Evolutionary conservation across 2,888 invertebrate species (phyloP).

Genomic region (Amphipoea lucens): DNA sequence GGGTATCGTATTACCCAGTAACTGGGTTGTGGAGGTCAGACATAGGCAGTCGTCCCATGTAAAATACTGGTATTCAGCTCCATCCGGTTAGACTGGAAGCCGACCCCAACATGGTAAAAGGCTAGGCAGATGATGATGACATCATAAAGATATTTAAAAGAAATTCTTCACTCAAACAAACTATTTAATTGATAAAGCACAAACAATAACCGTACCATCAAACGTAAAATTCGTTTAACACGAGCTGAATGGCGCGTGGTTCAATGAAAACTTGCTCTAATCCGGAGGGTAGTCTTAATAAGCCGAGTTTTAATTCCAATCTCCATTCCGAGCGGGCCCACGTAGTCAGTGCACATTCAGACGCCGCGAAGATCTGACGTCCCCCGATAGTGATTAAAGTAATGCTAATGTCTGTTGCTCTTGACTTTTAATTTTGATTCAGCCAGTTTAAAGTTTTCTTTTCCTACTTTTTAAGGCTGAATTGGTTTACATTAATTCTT

Average conservation of each 20-base stretch:
- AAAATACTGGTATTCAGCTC: too few relatives aligned
- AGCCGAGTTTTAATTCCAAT: conserved; percentile 84
- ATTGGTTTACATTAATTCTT: conserved; percentile 50
- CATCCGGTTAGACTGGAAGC: too few relatives aligned
- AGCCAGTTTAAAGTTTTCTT: conserved; percentile 63
- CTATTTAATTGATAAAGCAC: conserved; percentile 37
- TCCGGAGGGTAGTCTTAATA: conserved; percentile 79
- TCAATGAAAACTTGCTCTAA: conserved; percentile 77
- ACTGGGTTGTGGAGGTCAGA: too few relatives aligned
- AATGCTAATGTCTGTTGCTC: conserved; percentile 80
- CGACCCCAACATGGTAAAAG: too few relatives aligned
- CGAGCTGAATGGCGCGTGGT: conserved; percentile 61
- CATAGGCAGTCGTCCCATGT: too few relatives aligned
- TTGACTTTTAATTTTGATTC: conserved; percentile 77
- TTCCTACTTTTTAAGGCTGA: conserved; percentile 49
- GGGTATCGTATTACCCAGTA: too few relatives aligned
- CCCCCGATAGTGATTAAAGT: conserved; percentile 83
- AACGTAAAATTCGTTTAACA: conserved; percentile 80
- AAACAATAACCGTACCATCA: conserved; percentile 60
- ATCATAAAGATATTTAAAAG: neutral
- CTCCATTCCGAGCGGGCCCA: conserved; percentile 78
- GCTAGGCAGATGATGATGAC: too few relatives aligned
- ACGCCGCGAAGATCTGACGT: conserved; percentile 76
- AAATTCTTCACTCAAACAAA: conserved; percentile 5
- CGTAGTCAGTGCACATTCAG: conserved; percentile 80